phyloP scores from a whole-genome alignment of 2,113 vertebrate species.

The Oryzias javanicus region DNA sequence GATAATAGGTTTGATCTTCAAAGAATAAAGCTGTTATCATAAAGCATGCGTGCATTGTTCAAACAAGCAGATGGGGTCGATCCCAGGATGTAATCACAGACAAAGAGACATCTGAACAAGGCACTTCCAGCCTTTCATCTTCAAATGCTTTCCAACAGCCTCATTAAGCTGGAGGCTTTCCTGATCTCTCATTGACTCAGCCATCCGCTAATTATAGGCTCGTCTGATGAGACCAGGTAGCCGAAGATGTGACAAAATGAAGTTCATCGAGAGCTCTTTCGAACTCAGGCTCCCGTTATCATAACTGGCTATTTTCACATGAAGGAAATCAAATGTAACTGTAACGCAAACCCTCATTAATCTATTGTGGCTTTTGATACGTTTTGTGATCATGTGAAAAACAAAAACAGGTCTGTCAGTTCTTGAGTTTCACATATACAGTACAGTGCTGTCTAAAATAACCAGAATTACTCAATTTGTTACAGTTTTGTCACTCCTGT shows the following conservation, averaged over 20 bases:
- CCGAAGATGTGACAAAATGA: background rate
- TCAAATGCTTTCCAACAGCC: slow-evolving; percentile 15
- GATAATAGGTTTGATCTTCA: slow-evolving; percentile 28
- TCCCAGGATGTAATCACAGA: slow-evolving; percentile 20
- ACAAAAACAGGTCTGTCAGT: too few relatives aligned
- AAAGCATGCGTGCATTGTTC: slow-evolving; percentile 15
- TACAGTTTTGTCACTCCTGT: too few relatives aligned
- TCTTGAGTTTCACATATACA: too few relatives aligned
- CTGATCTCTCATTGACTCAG: slow-evolving; percentile 13
- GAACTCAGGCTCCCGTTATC: background rate
- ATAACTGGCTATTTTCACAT: background rate
- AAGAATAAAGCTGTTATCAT: slow-evolving; percentile 10
- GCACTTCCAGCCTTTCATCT: slow-evolving; percentile 20
- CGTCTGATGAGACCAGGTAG: slow-evolving; percentile 24
- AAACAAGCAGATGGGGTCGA: slow-evolving; percentile 18
- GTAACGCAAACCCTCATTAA: background rate
- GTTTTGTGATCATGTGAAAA: background rate
- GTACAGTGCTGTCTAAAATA: too few relatives aligned
- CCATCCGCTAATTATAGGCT: slow-evolving; percentile 18
- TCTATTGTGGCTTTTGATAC: background rate
- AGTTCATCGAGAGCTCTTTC: background rate
- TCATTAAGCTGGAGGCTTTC: slow-evolving; percentile 13
- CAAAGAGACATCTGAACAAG: slow-evolving; percentile 17
- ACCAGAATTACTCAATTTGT: too few relatives aligned
- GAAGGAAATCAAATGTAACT: background rate